These are phyloP conservation scores for Hydropsyche tenuis DNA, from an alignment of 1,140 invertebrate genomes.

Conservation along the genomic window DNA sequence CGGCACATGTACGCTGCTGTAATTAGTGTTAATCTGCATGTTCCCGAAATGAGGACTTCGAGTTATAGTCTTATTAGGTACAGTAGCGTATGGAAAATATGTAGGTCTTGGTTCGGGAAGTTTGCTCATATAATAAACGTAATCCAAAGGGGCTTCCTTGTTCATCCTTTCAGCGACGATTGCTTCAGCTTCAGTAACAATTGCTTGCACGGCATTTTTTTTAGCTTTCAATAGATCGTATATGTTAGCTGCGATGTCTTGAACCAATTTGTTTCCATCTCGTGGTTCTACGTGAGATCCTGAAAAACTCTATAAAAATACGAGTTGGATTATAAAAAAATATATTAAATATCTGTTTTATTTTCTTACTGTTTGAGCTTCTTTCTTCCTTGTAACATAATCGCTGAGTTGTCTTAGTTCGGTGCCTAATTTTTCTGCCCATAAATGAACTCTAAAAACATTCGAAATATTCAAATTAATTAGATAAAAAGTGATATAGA, in stretches of 20 bases:
- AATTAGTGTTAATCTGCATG: slow-evolving; percentile 80
- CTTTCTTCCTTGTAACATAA: slow-evolving; percentile 73
- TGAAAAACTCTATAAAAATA: slow-evolving; percentile 71
- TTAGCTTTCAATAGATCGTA: slow-evolving; percentile 84
- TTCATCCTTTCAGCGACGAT: slow-evolving; percentile 69
- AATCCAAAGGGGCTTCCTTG: slow-evolving; percentile 68
- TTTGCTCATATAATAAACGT: slow-evolving; percentile 77
- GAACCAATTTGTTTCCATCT: slow-evolving; percentile 74
- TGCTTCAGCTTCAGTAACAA: slow-evolving; percentile 79
- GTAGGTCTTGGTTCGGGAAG: slow-evolving; percentile 61
- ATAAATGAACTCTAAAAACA: slow-evolving; percentile 68
- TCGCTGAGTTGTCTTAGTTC: slow-evolving; percentile 75
- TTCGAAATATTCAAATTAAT: neutral
- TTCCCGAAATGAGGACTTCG: slow-evolving; percentile 78
- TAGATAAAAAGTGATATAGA: neutral
- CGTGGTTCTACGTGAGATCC: slow-evolving; percentile 71
- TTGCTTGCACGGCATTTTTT: slow-evolving; percentile 83
- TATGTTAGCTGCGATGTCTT: slow-evolving; percentile 79
- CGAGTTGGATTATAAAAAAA: neutral
- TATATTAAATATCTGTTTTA: neutral
- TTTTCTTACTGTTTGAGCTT: slow-evolving; percentile 68
- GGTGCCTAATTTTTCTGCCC: slow-evolving; percentile 74
- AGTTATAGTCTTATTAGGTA: neutral
- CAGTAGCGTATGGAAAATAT: neutral
- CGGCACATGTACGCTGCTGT: slow-evolving; percentile 93